Evolutionary conservation across 2,113 vertebrate genomes (phyloP).

Genomic region (Psilopogon haemacephalus): DNA sequence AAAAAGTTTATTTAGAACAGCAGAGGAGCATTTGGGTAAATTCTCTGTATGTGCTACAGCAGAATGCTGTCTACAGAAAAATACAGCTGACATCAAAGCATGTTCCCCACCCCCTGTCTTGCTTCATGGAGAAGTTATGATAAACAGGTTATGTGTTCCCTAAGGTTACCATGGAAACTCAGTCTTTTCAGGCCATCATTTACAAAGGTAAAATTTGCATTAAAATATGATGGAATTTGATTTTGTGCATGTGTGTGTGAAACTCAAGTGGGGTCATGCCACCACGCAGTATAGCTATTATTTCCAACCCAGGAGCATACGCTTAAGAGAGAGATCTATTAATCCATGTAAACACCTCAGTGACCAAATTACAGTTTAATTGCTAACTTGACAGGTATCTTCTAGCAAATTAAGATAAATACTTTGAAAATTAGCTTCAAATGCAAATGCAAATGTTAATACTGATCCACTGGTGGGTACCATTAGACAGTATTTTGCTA

Average conservation of each 20-base stretch:
- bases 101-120: constrained; percentile 63
- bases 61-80: constrained; percentile 65
- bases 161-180: constrained; percentile 81
- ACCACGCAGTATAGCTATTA: constrained; percentile 70
- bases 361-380: constrained; percentile 73
- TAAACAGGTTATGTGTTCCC: constrained; percentile 80
- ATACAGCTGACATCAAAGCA: constrained; percentile 72
- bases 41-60: constrained; percentile 39
- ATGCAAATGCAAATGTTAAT: constrained; percentile 53
- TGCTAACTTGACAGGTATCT: constrained; percentile 61
- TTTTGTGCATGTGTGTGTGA: constrained; percentile 70
- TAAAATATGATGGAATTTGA: constrained; percentile 79
- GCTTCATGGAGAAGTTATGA: constrained; percentile 76
- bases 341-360: constrained; percentile 70
- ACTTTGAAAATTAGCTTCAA: constrained; percentile 60
- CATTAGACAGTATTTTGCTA: constrained; percentile 8
- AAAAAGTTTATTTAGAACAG: constrained; percentile 52
- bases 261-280: constrained; percentile 76
- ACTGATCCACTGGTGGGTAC: constrained; percentile 23
- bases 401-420: constrained; percentile 52
- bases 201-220: constrained; percentile 85
- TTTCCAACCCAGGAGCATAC: constrained; percentile 64
- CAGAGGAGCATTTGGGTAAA: constrained; percentile 1
- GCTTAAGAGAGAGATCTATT: constrained; percentile 69
- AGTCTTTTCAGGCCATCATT: constrained; percentile 80